These are phyloP conservation scores for Acanthurus tractus DNA, from an alignment of 2,797 vertebrate genomes.

Conservation along the genomic window DNA sequence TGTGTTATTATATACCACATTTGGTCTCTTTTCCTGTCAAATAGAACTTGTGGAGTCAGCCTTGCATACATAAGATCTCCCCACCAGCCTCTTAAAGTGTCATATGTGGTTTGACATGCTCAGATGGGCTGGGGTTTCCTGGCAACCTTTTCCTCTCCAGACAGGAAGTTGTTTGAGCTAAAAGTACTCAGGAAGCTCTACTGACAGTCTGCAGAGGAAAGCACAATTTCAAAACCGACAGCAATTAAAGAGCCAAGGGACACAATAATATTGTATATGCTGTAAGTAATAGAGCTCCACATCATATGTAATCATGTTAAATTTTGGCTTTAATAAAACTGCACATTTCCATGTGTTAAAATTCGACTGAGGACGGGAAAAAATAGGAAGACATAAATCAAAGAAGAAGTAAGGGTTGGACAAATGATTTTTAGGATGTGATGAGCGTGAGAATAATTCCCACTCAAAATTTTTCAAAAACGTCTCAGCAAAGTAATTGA, in stretches of 20 bases:
- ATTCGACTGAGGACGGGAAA: background rate
- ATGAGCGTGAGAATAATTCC: background rate
- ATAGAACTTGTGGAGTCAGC: background rate
- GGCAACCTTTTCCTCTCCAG: constrained; percentile 61
- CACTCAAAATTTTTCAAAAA: background rate
- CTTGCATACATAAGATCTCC: background rate
- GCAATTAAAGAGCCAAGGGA: background rate
- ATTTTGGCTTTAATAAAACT: background rate
- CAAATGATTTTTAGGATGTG: background rate
- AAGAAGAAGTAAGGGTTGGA: too few relatives aligned
- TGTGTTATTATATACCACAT: background rate
- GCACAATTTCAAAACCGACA: constrained; percentile 23
- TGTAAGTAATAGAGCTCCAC: background rate
- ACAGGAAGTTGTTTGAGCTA: constrained; percentile 66
- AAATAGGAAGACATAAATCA: background rate
- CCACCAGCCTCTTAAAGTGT: constrained; percentile 4
- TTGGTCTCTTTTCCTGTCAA: background rate
- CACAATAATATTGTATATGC: background rate
- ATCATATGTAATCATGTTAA: background rate
- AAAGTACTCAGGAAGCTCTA: constrained; percentile 62
- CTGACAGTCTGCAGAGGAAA: constrained; percentile 33
- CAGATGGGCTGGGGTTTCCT: constrained; percentile 32
- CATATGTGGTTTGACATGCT: constrained; percentile 14
- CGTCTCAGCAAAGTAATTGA: background rate
- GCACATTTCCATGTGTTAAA: background rate